A percentile compares a stretch with the other conserved stretches of the same genome.
Conservation (phyloP, 2,113 vertebrate species). For the Oreotrochilus melanogaster region DNA sequence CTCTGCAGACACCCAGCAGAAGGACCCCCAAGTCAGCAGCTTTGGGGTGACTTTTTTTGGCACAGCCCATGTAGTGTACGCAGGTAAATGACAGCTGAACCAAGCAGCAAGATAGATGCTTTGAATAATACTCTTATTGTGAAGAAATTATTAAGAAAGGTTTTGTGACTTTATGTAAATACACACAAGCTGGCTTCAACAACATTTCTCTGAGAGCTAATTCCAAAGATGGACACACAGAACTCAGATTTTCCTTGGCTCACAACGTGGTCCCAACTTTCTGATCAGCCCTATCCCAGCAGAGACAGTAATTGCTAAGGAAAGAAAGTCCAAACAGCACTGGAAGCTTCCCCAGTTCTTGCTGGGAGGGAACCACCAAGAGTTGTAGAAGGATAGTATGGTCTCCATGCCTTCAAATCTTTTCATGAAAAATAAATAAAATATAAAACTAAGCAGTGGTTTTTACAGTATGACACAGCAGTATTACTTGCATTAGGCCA, state of each 20-base stretch:
- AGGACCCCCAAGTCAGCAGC: neutral
- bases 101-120: neutral
- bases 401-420: neutral
- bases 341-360: neutral
- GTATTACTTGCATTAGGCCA: constrained; percentile 81
- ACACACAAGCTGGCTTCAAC: neutral
- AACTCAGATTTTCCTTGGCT: neutral
- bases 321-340: neutral
- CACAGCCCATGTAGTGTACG: neutral
- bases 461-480: constrained; percentile 80
- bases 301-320: neutral
- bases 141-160: neutral
- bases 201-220: neutral
- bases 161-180: neutral
- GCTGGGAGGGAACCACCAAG: neutral
- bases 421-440: constrained; percentile 74
- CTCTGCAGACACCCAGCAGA: neutral
- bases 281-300: neutral
- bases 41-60: neutral
- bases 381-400: neutral
- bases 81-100: neutral
- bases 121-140: neutral
- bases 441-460: constrained; percentile 62
- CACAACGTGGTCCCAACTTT: neutral
- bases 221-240: neutral